These are phyloP conservation scores for Rutilus rutilus DNA, from an alignment of 2,113 vertebrate genomes.

Conservation along the genomic window DNA sequence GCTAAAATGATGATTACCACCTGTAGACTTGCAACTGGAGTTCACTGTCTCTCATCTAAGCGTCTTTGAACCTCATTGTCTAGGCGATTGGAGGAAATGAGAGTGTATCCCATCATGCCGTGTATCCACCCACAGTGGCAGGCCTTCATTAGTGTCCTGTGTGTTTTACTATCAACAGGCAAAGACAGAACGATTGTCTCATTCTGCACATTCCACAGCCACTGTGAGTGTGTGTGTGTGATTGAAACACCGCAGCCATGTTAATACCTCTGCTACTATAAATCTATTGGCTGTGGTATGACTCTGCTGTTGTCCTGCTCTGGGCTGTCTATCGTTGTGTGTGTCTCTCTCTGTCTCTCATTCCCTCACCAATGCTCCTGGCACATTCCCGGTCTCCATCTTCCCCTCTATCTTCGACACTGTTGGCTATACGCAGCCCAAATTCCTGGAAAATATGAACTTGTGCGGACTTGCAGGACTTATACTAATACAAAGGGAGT, in stretches of 20 bases:
- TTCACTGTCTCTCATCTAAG: neutral
- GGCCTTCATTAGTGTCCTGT: slow-evolving; percentile 63
- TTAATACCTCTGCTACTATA: slow-evolving; percentile 2
- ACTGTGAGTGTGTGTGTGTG: slow-evolving; percentile 47
- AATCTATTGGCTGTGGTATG: slow-evolving; percentile 25
- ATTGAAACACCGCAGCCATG: slow-evolving; percentile 9
- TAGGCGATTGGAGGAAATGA: slow-evolving; percentile 62
- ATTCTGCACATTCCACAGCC: slow-evolving; percentile 62
- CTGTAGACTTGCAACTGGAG: neutral
- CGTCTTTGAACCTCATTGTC: slow-evolving; percentile 8
- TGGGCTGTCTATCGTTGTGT: neutral
- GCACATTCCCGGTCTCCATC: slow-evolving; percentile 60
- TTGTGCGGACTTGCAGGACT: slow-evolving; percentile 76
- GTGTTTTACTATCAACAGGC: slow-evolving; percentile 62
- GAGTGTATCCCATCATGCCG: slow-evolving; percentile 52
- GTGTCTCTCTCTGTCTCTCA: slow-evolving; percentile 31
- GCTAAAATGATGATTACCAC: slow-evolving; percentile 2
- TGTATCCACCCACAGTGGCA: slow-evolving; percentile 63
- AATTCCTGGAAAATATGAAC: slow-evolving; percentile 79
- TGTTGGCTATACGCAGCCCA: slow-evolving; percentile 61
- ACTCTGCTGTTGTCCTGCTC: neutral
- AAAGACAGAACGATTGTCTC: slow-evolving; percentile 60
- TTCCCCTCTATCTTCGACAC: slow-evolving; percentile 62
- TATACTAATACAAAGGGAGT: slow-evolving; percentile 66
- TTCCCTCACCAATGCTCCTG: slow-evolving; percentile 56